Base-by-base conservation (phyloP, 2,113 vertebrate genomes). In the Nymphicus hollandicus region DNA sequence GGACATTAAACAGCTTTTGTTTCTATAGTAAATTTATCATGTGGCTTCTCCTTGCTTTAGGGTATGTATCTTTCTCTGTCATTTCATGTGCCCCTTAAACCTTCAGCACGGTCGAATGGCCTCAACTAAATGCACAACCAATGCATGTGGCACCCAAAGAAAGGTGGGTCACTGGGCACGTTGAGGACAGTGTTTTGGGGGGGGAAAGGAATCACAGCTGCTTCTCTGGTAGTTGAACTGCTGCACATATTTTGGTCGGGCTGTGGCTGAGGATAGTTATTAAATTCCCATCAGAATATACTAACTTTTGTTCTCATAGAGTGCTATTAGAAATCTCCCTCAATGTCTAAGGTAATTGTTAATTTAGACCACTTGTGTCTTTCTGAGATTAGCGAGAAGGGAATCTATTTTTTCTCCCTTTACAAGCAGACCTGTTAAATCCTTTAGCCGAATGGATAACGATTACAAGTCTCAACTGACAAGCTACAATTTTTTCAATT, bases 381-480 rank as follows among this genome's bases (percentile, higher is more conserved):
- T 60, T 55, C 39, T 35, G 85, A 92, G 81, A 86, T 78, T 70
- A 91, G 72, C 1, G 17, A 41, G 81, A 73, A 91, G 52, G 50
- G 63, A 55, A 64, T 74, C n/a, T 87, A 8, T 47, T 76, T 93
- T 77, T 78, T 52, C 35, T 76, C 56, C 68, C 33, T 87, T 77
- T 68, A 89, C 81, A 91, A 92, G 86, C 84, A 88, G 50, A 39
- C 50, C 83, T 90, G 66, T 39, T 95, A 94, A 96, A 95, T 91
- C 78, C 55, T 90, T 91, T 80, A 31, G 13, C 82, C 91, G 83
- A 95, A 76, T 87, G 95, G 96, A 83, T 89, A 96, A 82, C n/a
- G 17, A 96, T 96, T 97, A 86, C 91, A 93, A 91, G 53, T 81
- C 89, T 94, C 87, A 80, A 39, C 82, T 94, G 95, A 96, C 92